Evolutionary conservation across 2,888 invertebrate species (phyloP), one percentile per base, ranked within the genome.

Genomic region (Drosophila dives): DNA sequence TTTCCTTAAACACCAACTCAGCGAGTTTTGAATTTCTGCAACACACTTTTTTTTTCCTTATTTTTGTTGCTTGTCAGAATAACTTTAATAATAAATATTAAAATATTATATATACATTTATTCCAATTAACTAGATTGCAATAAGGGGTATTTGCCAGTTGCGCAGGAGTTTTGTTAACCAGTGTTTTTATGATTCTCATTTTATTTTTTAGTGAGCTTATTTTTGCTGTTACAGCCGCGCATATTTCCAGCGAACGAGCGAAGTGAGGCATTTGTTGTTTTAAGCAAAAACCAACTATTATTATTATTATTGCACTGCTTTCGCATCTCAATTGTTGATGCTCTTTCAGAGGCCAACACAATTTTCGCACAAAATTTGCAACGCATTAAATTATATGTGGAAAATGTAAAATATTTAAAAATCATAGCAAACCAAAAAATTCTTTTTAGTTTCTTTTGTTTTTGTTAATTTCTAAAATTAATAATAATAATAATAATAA

Each of bases 301-400:
- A 77, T 77, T 77, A 70, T 77, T 73, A 68, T 74, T 66, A 45
- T 70, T 60, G 53, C 62, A 74, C 64, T 68, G 63, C 70, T 55
- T 68, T 64, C 40, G 50, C 64, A 74, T 65, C 26, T 64, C 50
- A 34, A 20, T 32, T 58, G 49, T 53, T 15, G n/a, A 29, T 56
- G 10, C 29, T 8, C 40, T 40, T 15, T 8, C 56, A 1, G 3
- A 3, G 26, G 56, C 10, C 6, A 56, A 29, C n/a, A 20, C 4
- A n/a, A 29, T n/a, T 12, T 40, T 6, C 2, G 8, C 12, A 40
- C 12, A 3, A 0, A 10, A 2, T 7, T 23, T 23, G 23, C 1
- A 34, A 49, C 23, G 8, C 26, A 45, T 23, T 20, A 12, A 2
- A 7, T 7, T 12, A 2, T 15, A 23, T 15, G 12, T 34, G 34